phyloP scores from a whole-genome alignment of 1,140 invertebrate genomes.

The Bombus difficillimus region DNA sequence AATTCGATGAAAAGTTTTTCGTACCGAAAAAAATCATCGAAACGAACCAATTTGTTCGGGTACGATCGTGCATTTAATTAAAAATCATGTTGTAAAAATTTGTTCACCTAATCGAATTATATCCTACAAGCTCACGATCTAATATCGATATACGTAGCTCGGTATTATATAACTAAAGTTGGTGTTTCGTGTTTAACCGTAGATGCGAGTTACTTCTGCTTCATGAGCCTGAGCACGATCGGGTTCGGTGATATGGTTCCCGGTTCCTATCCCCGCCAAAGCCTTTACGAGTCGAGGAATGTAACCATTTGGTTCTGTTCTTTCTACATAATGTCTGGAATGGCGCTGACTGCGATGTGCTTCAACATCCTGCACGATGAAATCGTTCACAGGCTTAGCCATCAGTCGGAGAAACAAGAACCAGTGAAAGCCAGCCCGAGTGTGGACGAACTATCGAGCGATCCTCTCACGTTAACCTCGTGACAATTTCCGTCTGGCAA shows the following conservation, averaged over 20 bases:
- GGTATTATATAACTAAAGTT: conserved; percentile 4
- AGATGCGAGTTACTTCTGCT: conserved; percentile 97
- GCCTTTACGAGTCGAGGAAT: conserved; percentile 85
- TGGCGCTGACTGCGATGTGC: conserved; percentile 98
- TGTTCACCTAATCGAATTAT: no score
- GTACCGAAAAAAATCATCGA: neutral
- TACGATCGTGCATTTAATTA: neutral
- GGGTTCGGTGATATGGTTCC: conserved; percentile 96
- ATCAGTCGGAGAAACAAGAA: conserved; percentile 83
- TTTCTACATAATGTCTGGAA: conserved; percentile 96
- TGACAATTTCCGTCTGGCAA: conserved; percentile 87
- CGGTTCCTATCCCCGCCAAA: conserved; percentile 85
- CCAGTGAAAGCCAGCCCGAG: conserved; percentile 80
- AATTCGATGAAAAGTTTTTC: neutral
- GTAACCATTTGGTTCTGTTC: conserved; percentile 94
- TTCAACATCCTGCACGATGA: conserved; percentile 99
- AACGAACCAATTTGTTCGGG: no score
- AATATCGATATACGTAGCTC: neutral
- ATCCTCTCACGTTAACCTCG: conserved; percentile 85
- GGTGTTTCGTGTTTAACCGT: conserved; percentile 37
- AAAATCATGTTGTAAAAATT: neutral
- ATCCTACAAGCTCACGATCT: neutral
- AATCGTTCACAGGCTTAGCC: conserved; percentile 90
- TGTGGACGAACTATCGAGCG: conserved; percentile 83
- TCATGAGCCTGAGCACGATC: conserved; percentile 96